A percentile compares a stretch with the other conserved stretches of the same genome.
Evolutionary conservation across 2,113 vertebrate species (phyloP).

Genomic region (Notothenia coriiceps): DNA sequence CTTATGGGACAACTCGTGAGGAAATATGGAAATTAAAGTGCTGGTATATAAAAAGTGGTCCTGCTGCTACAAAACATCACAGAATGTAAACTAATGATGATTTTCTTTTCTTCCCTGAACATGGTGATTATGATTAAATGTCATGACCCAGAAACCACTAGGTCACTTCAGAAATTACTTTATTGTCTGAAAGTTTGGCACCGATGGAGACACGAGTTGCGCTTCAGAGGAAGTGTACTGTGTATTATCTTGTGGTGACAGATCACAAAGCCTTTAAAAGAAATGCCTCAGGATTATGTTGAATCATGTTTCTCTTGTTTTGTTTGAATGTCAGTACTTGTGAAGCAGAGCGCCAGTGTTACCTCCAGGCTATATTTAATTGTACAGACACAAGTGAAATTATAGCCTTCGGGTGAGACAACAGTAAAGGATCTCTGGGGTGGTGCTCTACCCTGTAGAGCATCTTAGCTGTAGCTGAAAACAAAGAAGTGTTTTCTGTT

Average conservation of each 20-base stretch:
- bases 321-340: slow-evolving; percentile 64
- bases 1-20: slow-evolving; percentile 44
- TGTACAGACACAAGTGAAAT: slow-evolving; percentile 77
- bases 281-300: slow-evolving; percentile 67
- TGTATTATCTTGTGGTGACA: slow-evolving; percentile 35
- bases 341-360: slow-evolving; percentile 48
- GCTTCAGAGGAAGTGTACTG: slow-evolving; percentile 14
- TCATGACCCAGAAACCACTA: slow-evolving; percentile 16
- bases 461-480: slow-evolving; percentile 17
- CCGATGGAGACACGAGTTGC: background rate
- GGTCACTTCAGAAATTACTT: slow-evolving; percentile 5
- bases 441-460: slow-evolving; percentile 48
- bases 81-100: slow-evolving; percentile 11
- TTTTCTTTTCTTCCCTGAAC: background rate
- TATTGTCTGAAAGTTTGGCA: slow-evolving; percentile 2
- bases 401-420: slow-evolving; percentile 67
- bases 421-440: slow-evolving; percentile 58
- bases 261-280: slow-evolving; percentile 62
- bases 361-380: slow-evolving; percentile 77
- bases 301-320: slow-evolving; percentile 65
- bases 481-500: slow-evolving; percentile 4
- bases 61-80: slow-evolving; percentile 17
- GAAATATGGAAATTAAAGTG: slow-evolving; percentile 54
- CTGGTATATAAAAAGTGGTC: slow-evolving; percentile 36
- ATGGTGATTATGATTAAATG: slow-evolving; percentile 33